These are phyloP conservation scores for Phoronis australis DNA, from an alignment of 2,888 invertebrate species.

Conservation along the genomic window DNA sequence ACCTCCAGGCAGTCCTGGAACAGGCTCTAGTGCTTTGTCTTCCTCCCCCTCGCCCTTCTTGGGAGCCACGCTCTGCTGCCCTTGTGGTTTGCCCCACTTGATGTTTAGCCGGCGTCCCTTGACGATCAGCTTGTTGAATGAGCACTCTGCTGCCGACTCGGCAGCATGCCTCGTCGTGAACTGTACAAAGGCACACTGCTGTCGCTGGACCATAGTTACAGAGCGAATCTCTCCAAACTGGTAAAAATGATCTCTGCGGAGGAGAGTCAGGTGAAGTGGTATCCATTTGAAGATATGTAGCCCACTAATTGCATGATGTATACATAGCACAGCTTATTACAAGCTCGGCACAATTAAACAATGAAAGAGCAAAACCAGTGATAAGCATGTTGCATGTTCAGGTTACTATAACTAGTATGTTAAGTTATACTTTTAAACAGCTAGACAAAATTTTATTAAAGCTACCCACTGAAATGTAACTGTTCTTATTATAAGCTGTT, in stretches of 20 bases:
- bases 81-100: conserved; percentile 97
- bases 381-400: no score
- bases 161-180: conserved; percentile 86
- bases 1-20: conserved; percentile 70
- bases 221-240: conserved; percentile 97
- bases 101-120: conserved; percentile 80
- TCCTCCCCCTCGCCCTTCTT: conserved; percentile 30
- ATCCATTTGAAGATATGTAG: no score
- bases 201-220: conserved; percentile 83
- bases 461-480: no score
- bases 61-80: conserved; percentile 47
- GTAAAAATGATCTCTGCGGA: conserved; percentile 83
- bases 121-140: conserved; percentile 85
- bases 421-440: no score
- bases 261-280: conserved; percentile 1
- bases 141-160: conserved; percentile 69
- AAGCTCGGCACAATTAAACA: neutral
- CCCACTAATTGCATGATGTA: no score
- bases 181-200: conserved; percentile 91
- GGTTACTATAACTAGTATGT: no score
- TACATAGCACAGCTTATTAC: no score
- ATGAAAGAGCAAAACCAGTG: no score
- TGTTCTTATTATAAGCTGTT: neutral
- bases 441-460: no score
- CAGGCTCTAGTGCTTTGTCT: conserved; percentile 60